Base-by-base conservation (phyloP, 2,797 vertebrate genomes). In the Decapterus maruadsi region DNA sequence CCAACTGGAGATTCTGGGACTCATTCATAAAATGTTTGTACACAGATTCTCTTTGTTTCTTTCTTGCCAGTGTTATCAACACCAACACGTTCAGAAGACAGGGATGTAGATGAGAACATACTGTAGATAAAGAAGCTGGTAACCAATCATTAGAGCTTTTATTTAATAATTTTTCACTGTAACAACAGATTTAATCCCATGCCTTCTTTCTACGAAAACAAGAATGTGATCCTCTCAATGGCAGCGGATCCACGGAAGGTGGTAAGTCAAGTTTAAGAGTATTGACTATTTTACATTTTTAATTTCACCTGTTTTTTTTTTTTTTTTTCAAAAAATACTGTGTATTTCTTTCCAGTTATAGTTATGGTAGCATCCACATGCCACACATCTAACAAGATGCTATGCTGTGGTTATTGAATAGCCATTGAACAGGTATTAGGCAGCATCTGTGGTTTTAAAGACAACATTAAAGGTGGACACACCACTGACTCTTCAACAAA, bases 91-190 rank as follows among this genome's bases (percentile, higher is more conserved):
- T 46, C 73, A 73, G 40, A 74, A 8, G 13, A 2, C 48, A 16
- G 11, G 53, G 26, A 59, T n/a, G 53, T 7, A 46, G 16, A 46
- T 46, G 6, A 8, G 7, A 16, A 46, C 6, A 17, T 34, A 31
- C 6, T 6, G n/a, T 45, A 67, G 43, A 54, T 1, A 40, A 55
- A 7, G 45, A 75, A 68, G 22, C 61, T 67, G 84, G 87, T 88
- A 42, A 53, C 61, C 4, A 50, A 54, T 2, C 2, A 36, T 57
- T 46, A 34, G 14, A 51, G 14, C 31, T 34, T 34, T 34, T 5
- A 5, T 34, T 34, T 34, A 5, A 34, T 34, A 34, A 34, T 34
- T 5, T 54, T 14, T 26, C 13, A 5, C n/a, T n/a, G n/a, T n/a
- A n/a, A n/a, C n/a, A 26, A 51, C 50, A 51, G 20, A 12, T 51